phyloP scores from a whole-genome alignment of 2,113 vertebrate genomes.

The Oreochromis niloticus region DNA sequence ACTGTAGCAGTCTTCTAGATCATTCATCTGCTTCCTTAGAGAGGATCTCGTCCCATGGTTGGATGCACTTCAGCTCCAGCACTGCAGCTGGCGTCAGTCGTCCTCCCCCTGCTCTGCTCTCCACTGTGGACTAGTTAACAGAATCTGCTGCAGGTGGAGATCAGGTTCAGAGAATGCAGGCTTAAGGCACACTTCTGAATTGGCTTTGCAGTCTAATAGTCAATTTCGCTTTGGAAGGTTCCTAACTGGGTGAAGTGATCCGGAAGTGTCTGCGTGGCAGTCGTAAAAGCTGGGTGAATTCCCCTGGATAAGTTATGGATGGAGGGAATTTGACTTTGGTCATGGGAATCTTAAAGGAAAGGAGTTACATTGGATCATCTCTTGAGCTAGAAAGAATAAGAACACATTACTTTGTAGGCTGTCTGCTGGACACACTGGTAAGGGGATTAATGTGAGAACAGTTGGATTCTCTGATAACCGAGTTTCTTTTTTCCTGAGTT shows the following conservation, averaged over 20 bases:
- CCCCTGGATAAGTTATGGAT: neutral
- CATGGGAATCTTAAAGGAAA: neutral
- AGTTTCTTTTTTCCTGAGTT: neutral
- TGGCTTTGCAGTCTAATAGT: neutral
- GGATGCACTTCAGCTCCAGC: neutral
- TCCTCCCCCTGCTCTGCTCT: neutral
- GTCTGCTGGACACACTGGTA: neutral
- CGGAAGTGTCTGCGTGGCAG: neutral
- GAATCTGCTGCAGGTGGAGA: neutral
- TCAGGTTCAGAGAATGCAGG: neutral
- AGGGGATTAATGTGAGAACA: rapidly evolving
- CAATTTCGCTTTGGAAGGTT: neutral
- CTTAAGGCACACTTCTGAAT: neutral
- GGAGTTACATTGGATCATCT: neutral
- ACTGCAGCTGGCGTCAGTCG: neutral
- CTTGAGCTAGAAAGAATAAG: neutral
- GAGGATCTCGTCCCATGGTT: neutral
- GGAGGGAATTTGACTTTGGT: neutral
- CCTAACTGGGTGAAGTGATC: neutral
- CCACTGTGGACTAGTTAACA: neutral
- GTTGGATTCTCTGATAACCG: neutral
- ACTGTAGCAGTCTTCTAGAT: neutral
- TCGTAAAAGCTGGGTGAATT: neutral
- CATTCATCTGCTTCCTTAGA: neutral
- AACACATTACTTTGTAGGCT: neutral